Evolutionary conservation across 2,113 vertebrate genomes (phyloP), one percentile per base, ranked within the genome.

Genomic region (Ursus arctos): DNA sequence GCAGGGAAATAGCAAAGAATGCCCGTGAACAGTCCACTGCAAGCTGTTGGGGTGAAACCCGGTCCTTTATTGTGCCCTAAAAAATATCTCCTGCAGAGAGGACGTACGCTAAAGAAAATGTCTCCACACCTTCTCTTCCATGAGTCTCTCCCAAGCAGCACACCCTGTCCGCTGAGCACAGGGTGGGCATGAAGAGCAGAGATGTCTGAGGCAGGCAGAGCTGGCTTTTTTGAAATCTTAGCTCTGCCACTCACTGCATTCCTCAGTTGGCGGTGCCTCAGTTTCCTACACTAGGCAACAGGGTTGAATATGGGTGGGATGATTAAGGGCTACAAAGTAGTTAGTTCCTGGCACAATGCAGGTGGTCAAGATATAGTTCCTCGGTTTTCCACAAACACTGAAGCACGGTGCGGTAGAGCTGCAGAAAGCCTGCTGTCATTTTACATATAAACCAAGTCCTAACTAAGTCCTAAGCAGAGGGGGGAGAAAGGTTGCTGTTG

Each of bases 1-100:
- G 59, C 1, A 0, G 16, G 61, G 3, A 4, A 10, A 24, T 24
- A 1, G 6, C 28, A 15, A 19, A 51, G 24, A 49, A 36, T 16
- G 36, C 31, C 57, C 24, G 14, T 10, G 14, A 57, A 61, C 9
- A 77, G 4, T 2, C 11, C 24, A 5, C 40, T 82, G 28, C 3
- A 21, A 59, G 16, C 19, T 2, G 2, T 1, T 14, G 53, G 22
- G 10, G 3, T 0, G 31, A 80, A 47, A 47, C n/a, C n/a, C 18
- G 3, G 0, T 8, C 59, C n/a, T 19, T 84, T 24, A 12, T 7
- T 10, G 15, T 13, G 7, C 43, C 51, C 31, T 53, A 18, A 57
- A 57, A 91, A 80, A 63, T 4, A 3, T 3, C 53, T 93, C 19
- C n/a, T 15, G 22, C 11, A 61, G 36, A 33, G 24, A 59, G 24